Conservation (phyloP, 2,113 vertebrate species). For the Catharus bicknelli region DNA sequence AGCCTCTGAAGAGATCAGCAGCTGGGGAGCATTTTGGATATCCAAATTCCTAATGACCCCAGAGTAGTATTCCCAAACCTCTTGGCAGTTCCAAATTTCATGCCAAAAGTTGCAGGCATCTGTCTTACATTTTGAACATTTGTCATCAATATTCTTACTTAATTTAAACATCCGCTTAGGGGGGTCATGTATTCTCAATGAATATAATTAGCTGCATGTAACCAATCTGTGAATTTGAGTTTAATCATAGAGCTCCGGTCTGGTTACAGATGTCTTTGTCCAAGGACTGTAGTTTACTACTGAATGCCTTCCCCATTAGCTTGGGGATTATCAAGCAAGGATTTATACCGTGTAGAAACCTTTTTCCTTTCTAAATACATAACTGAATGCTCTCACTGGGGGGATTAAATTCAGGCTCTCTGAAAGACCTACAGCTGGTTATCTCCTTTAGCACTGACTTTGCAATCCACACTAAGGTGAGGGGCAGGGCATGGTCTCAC, state of each 20-base stretch:
- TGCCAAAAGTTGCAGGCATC: slow-evolving; percentile 68
- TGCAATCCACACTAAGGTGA: slow-evolving; percentile 55
- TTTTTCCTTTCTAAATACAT: slow-evolving; percentile 63
- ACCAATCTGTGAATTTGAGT: slow-evolving; percentile 68
- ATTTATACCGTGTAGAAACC: slow-evolving; percentile 59
- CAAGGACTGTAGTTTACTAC: slow-evolving; percentile 63
- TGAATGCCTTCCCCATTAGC: slow-evolving; percentile 56
- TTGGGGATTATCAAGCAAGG: slow-evolving; percentile 64
- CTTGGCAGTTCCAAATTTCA: slow-evolving; percentile 68
- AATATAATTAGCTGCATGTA: slow-evolving; percentile 71
- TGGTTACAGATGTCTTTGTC: slow-evolving; percentile 68
- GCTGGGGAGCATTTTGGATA: slow-evolving; percentile 64
- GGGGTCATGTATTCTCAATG: slow-evolving; percentile 65
- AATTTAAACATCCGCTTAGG: slow-evolving; percentile 69
- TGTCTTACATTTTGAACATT: slow-evolving; percentile 71
- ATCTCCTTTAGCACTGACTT: slow-evolving; percentile 54
- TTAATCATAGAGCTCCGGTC: slow-evolving; percentile 67
- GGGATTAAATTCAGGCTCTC: slow-evolving; percentile 57
- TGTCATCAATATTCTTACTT: slow-evolving; percentile 71
- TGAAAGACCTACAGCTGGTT: slow-evolving; percentile 65
- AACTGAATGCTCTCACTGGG: slow-evolving; percentile 57
- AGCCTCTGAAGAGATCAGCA: slow-evolving; percentile 56
- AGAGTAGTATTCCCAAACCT: slow-evolving; percentile 58
- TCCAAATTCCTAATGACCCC: slow-evolving; percentile 65
- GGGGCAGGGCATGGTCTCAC: slow-evolving; percentile 55